These are phyloP conservation scores for Diadromus collaris DNA, from an alignment of 2,888 invertebrate species.

Conservation along the genomic window DNA sequence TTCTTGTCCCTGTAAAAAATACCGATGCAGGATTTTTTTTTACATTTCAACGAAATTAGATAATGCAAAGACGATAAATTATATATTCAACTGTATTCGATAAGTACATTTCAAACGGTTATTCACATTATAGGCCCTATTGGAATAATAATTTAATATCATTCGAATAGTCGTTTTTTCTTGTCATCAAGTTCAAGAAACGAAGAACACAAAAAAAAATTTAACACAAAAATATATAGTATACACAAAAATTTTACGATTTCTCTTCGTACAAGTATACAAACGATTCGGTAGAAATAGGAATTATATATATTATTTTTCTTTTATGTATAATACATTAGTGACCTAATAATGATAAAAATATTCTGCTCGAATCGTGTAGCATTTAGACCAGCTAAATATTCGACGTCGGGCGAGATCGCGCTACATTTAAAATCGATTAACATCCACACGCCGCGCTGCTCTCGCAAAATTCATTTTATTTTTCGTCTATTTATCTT, in stretches of 20 bases:
- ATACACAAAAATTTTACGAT: slow-evolving; percentile 42
- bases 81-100: slow-evolving; percentile 56
- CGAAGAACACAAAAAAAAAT: slow-evolving; percentile 7
- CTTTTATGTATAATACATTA: slow-evolving; percentile 50
- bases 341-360: slow-evolving; percentile 60
- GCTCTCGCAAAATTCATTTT: slow-evolving; percentile 41
- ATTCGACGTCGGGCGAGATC: slow-evolving; percentile 69
- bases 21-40: neutral
- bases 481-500: slow-evolving; percentile 31
- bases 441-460: slow-evolving; percentile 62
- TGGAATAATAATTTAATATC: slow-evolving; percentile 46
- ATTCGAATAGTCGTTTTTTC: slow-evolving; percentile 35
- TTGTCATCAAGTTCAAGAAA: slow-evolving; percentile 8
- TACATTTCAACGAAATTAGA: slow-evolving; percentile 24
- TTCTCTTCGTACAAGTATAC: slow-evolving; percentile 62
- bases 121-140: slow-evolving; percentile 49
- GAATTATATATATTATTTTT: slow-evolving; percentile 56
- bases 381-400: slow-evolving; percentile 77
- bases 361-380: slow-evolving; percentile 57
- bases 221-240: slow-evolving; percentile 27
- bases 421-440: slow-evolving; percentile 61
- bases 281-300: slow-evolving; percentile 69
- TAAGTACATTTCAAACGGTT: slow-evolving; percentile 50
- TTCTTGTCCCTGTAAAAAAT: slow-evolving; percentile 5
- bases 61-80: slow-evolving; percentile 49